phyloP scores from a whole-genome alignment of 2,113 vertebrate genomes.

The Erythrolamprus reginae region DNA sequence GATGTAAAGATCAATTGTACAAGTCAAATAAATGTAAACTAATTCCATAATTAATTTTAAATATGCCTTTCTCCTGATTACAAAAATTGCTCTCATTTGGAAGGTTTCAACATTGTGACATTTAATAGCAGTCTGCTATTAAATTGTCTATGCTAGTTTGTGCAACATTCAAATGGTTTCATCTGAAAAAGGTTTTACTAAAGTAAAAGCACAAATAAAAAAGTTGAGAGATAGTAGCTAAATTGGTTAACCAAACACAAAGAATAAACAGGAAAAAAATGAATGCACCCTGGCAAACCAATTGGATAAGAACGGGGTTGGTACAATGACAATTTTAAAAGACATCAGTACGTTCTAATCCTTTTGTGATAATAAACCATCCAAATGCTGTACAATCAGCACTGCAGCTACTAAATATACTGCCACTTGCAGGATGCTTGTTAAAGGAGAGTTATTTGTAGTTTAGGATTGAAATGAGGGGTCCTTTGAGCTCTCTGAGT shows the following conservation, averaged over 20 bases:
- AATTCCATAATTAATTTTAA: conserved; percentile 61
- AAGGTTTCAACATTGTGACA: conserved; percentile 48
- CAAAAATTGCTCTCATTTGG: conserved; percentile 72
- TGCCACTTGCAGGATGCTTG: conserved; percentile 2
- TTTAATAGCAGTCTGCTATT: conserved; percentile 42
- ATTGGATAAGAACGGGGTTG: background rate
- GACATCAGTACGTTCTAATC: background rate
- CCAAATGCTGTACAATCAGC: background rate
- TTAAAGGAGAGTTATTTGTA: background rate
- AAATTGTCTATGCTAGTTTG: conserved; percentile 26
- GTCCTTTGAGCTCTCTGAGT: background rate
- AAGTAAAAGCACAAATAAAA: conserved; percentile 14
- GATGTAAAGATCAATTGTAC: conserved; percentile 51
- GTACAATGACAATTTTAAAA: background rate
- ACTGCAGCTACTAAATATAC: background rate
- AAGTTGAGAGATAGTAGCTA: background rate
- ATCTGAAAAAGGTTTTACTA: conserved; percentile 20
- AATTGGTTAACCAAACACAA: background rate
- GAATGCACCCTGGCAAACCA: conserved; percentile 1
- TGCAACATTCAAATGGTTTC: conserved; percentile 43
- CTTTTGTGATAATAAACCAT: conserved; percentile 9
- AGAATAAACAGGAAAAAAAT: background rate
- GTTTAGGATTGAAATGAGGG: background rate
- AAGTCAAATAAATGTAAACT: conserved; percentile 68
- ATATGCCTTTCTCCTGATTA: conserved; percentile 67